Percentiles rank a stretch among this genome's conserved stretches.
These are phyloP conservation scores for Aplysina aerophoba DNA, from an alignment of 37 sponge, comb jelly and placozoan species.

Conservation along the genomic window DNA sequence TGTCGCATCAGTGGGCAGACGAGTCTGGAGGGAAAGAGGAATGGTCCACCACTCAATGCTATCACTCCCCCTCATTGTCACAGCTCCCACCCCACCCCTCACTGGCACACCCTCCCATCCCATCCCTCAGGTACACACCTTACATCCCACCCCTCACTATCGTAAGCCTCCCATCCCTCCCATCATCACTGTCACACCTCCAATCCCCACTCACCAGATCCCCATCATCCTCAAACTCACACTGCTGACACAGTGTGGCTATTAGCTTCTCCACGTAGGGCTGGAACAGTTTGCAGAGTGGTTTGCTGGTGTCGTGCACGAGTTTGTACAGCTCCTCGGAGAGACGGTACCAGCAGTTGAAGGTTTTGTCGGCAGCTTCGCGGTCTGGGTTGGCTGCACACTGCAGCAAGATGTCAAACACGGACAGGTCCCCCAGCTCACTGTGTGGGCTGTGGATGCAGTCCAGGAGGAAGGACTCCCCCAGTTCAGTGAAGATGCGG, in stretches of 20 bases:
- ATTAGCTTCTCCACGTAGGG: slow-evolving; percentile 67
- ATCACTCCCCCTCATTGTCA: not conserved
- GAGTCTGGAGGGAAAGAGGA: no score
- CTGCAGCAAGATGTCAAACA: slow-evolving; percentile 57
- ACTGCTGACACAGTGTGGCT: slow-evolving; percentile 64
- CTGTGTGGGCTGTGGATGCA: slow-evolving; percentile 59
- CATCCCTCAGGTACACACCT: not conserved
- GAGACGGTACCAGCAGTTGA: slow-evolving; percentile 84
- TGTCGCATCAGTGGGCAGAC: slow-evolving; percentile 35
- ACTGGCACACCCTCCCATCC: not conserved
- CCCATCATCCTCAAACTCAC: slow-evolving; percentile 78
- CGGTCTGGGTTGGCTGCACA: slow-evolving; percentile 62
- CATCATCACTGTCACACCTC: not conserved
- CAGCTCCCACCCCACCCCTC: not conserved
- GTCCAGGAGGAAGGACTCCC: slow-evolving; percentile 71
- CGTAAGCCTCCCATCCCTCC: not conserved
- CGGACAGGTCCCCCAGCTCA: slow-evolving; percentile 58
- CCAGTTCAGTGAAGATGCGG: slow-evolving; percentile 83
- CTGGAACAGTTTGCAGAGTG: slow-evolving; percentile 35
- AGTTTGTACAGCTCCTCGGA: slow-evolving; percentile 66
- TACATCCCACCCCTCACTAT: not conserved
- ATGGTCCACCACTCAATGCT: not conserved
- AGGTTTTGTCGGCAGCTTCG: slow-evolving; percentile 82
- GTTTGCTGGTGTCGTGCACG: slow-evolving; percentile 50
- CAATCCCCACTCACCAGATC: slow-evolving; percentile 31